phyloP scores from a whole-genome alignment of 1,140 invertebrate genomes.

The Drosophila sp. region DNA sequence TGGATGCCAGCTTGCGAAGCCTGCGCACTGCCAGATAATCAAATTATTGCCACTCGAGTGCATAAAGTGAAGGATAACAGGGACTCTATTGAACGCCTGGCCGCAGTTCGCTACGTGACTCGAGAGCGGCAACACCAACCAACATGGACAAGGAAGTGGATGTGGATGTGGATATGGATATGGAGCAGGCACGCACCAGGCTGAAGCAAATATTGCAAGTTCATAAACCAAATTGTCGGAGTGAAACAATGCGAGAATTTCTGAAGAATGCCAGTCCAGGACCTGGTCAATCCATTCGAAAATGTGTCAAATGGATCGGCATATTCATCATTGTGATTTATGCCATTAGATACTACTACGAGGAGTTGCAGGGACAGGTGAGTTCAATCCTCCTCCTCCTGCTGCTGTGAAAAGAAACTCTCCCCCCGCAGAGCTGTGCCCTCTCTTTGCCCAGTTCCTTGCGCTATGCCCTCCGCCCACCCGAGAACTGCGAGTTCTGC shows the following conservation, averaged over 20 bases:
- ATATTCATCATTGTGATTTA: conserved; percentile 22
- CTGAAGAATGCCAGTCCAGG: conserved; percentile 4
- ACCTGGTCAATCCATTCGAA: not conserved
- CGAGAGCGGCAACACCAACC: conserved; percentile 42
- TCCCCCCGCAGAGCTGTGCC: conserved; percentile 84
- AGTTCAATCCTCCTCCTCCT: not conserved
- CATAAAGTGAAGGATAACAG: conserved; percentile 22
- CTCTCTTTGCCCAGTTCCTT: conserved; percentile 85
- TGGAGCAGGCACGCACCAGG: conserved; percentile 37
- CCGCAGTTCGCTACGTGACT: conserved; percentile 39
- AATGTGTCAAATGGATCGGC: conserved; percentile 23
- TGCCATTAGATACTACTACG: conserved; percentile 44
- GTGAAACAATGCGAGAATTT: conserved; percentile 25
- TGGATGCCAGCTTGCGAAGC: conserved; percentile 12
- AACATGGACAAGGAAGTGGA: conserved; percentile 36
- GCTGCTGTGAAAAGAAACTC: too few relatives aligned
- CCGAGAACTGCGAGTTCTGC: conserved; percentile 91
- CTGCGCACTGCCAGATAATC: conserved; percentile 70
- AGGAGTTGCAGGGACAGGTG: conserved; percentile 58
- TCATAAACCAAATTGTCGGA: conserved; percentile 22
- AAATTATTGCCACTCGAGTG: conserved; percentile 71
- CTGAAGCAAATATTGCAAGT: conserved; percentile 47
- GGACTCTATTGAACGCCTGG: conserved; percentile 9
- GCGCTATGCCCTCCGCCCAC: conserved; percentile 87
- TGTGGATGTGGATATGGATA: conserved; percentile 14